Conservation (phyloP, 1,140 invertebrate genomes). For the Eueides isabella region DNA sequence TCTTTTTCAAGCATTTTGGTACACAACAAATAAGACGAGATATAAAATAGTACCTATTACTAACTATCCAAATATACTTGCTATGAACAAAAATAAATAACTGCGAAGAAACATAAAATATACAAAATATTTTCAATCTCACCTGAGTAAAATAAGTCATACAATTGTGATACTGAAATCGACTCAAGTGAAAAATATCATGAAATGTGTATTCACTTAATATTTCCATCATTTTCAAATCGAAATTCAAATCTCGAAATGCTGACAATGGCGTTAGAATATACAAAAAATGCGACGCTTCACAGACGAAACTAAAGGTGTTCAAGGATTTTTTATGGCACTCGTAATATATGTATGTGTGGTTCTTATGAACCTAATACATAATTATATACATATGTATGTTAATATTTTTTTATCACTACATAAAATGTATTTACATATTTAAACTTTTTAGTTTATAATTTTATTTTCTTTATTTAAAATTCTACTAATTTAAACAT, state of each 20-base stretch:
- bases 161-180: conserved; percentile 25
- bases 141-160: conserved; percentile 2
- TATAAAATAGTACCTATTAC: too few relatives aligned
- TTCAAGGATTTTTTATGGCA: background rate
- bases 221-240: conserved; percentile 53
- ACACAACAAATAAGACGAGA: too few relatives aligned
- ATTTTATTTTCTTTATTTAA: too few relatives aligned
- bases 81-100: background rate
- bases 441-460: too few relatives aligned
- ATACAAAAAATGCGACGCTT: conserved; percentile 12
- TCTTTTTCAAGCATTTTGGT: too few relatives aligned
- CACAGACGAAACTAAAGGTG: conserved; percentile 13
- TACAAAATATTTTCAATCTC: conserved; percentile 1
- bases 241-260: conserved; percentile 49
- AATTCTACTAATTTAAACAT: too few relatives aligned
- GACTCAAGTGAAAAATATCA: conserved; percentile 54
- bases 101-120: background rate
- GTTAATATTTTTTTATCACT: too few relatives aligned
- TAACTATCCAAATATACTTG: background rate
- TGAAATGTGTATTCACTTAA: conserved; percentile 32
- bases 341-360: background rate
- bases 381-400: too few relatives aligned
- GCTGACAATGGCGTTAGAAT: conserved; percentile 4
- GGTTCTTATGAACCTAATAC: too few relatives aligned
- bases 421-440: too few relatives aligned